A percentile compares a stretch with the other conserved stretches of the same genome.
Evolutionary conservation across 2,113 vertebrate species (phyloP).

Genomic region (Ammodramus savannarum): DNA sequence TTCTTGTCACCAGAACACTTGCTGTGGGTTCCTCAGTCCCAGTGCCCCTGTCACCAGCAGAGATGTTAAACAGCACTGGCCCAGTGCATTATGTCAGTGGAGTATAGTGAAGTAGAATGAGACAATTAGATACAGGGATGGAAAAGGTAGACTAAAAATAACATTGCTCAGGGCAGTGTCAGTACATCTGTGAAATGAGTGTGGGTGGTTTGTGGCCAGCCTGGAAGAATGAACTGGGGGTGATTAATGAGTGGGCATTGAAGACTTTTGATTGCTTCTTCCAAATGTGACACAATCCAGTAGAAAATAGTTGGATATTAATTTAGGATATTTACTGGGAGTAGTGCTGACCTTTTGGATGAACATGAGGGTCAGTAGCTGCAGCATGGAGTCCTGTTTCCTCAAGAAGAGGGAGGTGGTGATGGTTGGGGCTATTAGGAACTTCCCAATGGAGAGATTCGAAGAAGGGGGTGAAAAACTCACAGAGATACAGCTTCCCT

Average conservation of each 20-base stretch:
- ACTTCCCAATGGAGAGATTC: accelerated
- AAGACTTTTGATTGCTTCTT: neutral
- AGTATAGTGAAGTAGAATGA: neutral
- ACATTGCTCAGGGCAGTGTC: neutral
- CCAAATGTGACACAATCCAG: neutral
- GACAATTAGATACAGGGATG: neutral
- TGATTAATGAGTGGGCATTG: neutral
- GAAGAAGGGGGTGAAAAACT: neutral
- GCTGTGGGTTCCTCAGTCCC: neutral
- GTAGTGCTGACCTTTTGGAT: accelerated
- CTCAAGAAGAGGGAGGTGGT: neutral
- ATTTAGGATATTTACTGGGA: neutral
- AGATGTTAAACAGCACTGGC: neutral
- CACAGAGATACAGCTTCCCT: neutral
- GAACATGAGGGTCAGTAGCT: neutral
- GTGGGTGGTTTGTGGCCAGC: neutral
- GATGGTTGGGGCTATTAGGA: neutral
- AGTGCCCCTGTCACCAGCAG: neutral
- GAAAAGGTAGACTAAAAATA: neutral
- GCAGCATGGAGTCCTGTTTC: neutral
- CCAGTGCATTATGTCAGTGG: neutral
- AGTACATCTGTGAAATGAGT: neutral
- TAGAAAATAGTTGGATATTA: neutral
- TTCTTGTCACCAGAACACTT: neutral
- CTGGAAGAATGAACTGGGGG: neutral